Conservation (phyloP, 2,797 vertebrate species). For the Aeoliscus strigatus region DNA sequence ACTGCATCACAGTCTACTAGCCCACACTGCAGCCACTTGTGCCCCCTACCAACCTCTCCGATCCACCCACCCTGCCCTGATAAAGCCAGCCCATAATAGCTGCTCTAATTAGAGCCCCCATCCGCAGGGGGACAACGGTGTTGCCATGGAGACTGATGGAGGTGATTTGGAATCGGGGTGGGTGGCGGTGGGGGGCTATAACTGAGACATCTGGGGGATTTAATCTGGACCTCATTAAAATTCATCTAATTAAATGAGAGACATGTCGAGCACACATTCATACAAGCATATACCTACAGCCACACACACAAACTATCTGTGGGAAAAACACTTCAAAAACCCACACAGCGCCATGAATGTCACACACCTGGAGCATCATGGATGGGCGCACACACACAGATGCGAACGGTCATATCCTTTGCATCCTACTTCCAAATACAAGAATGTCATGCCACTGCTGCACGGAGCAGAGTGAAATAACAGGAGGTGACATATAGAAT, state of each 20-base stretch:
- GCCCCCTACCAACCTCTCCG: slow-evolving; percentile 48
- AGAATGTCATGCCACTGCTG: slow-evolving; percentile 38
- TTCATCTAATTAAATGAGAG: slow-evolving; percentile 82
- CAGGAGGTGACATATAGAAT: slow-evolving; percentile 25
- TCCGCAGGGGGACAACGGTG: slow-evolving; percentile 74
- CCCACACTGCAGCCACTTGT: slow-evolving; percentile 33
- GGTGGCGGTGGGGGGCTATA: slow-evolving; percentile 51
- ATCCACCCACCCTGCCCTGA: slow-evolving; percentile 60
- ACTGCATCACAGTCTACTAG: slow-evolving; percentile 17
- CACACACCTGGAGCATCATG: slow-evolving; percentile 18
- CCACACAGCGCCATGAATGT: slow-evolving; percentile 7
- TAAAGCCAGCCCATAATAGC: slow-evolving; percentile 81
- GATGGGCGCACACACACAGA: slow-evolving; percentile 25
- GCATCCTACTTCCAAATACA: slow-evolving; percentile 55
- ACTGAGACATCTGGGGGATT: slow-evolving; percentile 80
- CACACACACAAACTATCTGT: no score
- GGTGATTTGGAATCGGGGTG: slow-evolving; percentile 54
- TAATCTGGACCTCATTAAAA: slow-evolving; percentile 81
- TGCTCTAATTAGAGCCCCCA: slow-evolving; percentile 82
- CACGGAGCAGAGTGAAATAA: slow-evolving; percentile 20
- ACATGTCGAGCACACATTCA: slow-evolving; percentile 65
- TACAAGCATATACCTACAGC: slow-evolving; percentile 42
- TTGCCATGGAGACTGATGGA: slow-evolving; percentile 75
- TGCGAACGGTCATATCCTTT: no score
- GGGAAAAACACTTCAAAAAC: slow-evolving; percentile 1